Evolutionary conservation across 2,888 invertebrate genomes (phyloP), one percentile per base, ranked within the genome.

Genomic region (Clivina fossor): DNA sequence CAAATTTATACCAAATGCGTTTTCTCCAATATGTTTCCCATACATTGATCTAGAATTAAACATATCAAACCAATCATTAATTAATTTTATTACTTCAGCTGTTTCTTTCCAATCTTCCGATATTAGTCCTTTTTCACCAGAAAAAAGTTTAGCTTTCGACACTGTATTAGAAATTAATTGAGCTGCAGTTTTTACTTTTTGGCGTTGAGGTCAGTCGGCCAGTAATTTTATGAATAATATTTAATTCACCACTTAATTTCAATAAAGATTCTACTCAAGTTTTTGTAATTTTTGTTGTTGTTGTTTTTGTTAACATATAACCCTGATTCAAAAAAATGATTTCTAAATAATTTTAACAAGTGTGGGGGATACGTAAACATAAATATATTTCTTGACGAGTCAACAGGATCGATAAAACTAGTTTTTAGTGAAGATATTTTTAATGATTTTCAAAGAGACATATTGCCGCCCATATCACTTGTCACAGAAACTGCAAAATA

Each of bases 31-130:
- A 35, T 44, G 38, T 26, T 56, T 40, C 9, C 16, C 57, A 55
- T 55, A 61, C 58, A 62, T 65, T 4, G 28, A 30, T 18, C 46
- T 57, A 3, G 58, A 41, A 50, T 65, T 65, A 8, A 61, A 54
- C 15, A 65, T 8, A 57, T 65, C 63, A 55, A 65, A 63, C 63
- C 62, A 63, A 30, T 62, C 56, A 49, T 64, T 64, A n/a, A 59
- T 33, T 38, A 49, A 48, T 56, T 56, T 50, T n/a, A 57, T 16
- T 7, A 61, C 43, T n/a, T 55, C n/a, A n/a, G n/a, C n/a, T n/a
- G n/a, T n/a, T n/a, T n/a, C n/a, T n/a, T n/a, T n/a, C n/a, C n/a
- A n/a, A 24, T 53, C 24, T 24, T 38, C 20, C 8, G 58, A 46
- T 38, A 60, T 58, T 7, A 58, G 28, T 13, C 44, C 56, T 9